Evolutionary conservation across 1,140 invertebrate genomes (phyloP).

Genomic region (Venustaconcha ellipsiformis): DNA sequence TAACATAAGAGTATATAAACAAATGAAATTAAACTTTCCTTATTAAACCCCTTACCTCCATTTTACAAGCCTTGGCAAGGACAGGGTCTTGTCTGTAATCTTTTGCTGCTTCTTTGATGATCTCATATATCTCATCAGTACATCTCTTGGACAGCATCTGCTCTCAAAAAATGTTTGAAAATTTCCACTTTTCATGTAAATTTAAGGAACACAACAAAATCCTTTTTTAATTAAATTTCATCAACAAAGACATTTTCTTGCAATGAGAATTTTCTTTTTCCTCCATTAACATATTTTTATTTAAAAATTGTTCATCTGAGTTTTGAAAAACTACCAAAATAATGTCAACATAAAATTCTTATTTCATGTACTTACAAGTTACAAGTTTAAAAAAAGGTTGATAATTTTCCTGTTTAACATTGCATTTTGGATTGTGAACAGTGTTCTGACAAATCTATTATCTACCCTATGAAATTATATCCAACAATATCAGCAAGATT

Average conservation of each 20-base stretch:
- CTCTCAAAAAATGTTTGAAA: not conserved
- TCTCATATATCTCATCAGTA: slow-evolving; percentile 83
- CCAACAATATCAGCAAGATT: no score
- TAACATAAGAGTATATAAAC: not conserved
- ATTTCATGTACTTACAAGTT: no score
- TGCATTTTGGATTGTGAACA: no score
- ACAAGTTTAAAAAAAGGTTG: no score
- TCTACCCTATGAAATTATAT: no score
- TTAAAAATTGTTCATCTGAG: not conserved
- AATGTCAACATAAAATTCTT: no score
- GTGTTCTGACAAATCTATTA: no score
- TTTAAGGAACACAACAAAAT: not conserved
- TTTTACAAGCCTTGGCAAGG: slow-evolving; percentile 80
- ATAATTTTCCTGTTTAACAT: no score
- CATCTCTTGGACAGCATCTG: slow-evolving; percentile 76
- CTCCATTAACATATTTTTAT: not conserved
- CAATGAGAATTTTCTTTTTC: slow-evolving; percentile 9
- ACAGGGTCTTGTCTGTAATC: slow-evolving; percentile 86
- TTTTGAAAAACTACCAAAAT: no score
- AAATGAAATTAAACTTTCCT: not conserved
- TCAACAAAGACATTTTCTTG: not conserved
- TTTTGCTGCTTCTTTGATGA: slow-evolving; percentile 87
- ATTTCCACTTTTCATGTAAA: no score
- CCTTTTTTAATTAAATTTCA: not conserved
- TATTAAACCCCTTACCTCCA: slow-evolving; percentile 67